Percentiles rank a stretch among this genome's conserved stretches.
Conservation (phyloP, 2,888 invertebrate genomes). For the Keiferia lycopersicella region DNA sequence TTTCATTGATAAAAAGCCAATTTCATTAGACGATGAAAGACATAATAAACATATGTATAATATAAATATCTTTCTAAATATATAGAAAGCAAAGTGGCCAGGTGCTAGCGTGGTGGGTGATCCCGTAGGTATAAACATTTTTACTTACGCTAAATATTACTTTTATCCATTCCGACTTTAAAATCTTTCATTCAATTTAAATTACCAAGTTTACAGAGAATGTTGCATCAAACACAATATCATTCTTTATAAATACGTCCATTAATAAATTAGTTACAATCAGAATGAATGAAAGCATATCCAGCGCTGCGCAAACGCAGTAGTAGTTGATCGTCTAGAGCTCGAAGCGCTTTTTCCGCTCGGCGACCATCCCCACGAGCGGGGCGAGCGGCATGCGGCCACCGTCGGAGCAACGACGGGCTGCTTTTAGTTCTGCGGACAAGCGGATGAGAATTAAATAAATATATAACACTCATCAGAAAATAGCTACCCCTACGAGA, state of each 20-base stretch:
- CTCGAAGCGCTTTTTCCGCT: slow-evolving; percentile 86
- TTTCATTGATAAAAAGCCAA: neutral
- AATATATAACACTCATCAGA: neutral
- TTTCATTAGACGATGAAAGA: slow-evolving; percentile 1
- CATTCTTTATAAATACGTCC: neutral
- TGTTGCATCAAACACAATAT: neutral
- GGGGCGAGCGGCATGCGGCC: slow-evolving; percentile 73
- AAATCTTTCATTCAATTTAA: slow-evolving; percentile 4
- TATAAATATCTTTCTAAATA: slow-evolving; percentile 3
- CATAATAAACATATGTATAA: neutral
- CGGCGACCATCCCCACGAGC: slow-evolving; percentile 87
- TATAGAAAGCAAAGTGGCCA: slow-evolving; percentile 55
- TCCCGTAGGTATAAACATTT: slow-evolving; percentile 29
- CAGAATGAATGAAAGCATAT: slow-evolving; percentile 10
- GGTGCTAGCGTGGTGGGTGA: slow-evolving; percentile 74
- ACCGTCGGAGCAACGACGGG: slow-evolving; percentile 65
- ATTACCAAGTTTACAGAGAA: slow-evolving; percentile 22
- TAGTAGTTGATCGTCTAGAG: slow-evolving; percentile 45
- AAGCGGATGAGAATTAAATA: slow-evolving; percentile 26
- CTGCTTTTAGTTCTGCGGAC: slow-evolving; percentile 64
- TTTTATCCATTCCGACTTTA: neutral
- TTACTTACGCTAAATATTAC: neutral
- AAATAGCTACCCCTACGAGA: neutral
- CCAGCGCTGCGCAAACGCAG: slow-evolving; percentile 9
- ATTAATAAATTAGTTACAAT: neutral